phyloP scores from a whole-genome alignment of 2,888 invertebrate species.

The Charanyca ferruginea region DNA sequence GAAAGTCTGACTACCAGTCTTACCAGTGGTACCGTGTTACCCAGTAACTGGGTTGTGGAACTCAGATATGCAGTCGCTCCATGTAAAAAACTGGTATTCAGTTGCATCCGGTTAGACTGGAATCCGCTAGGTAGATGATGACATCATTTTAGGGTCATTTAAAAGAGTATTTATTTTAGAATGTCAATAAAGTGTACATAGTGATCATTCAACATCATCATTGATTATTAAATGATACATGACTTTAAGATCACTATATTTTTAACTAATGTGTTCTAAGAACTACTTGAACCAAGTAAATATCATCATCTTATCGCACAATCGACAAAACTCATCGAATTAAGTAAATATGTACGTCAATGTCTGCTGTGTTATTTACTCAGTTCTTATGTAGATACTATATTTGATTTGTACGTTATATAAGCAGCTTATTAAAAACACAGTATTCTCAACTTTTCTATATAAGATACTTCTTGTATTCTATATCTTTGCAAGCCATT shows the following conservation, averaged over 20 bases:
- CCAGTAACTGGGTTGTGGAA: too few species aligned
- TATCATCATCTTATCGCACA: constrained; percentile 15
- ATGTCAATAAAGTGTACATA: too few species aligned
- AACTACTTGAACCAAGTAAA: constrained; percentile 12
- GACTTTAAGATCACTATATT: too few species aligned
- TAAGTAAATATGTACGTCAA: constrained; percentile 27
- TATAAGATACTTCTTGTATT: constrained; percentile 3
- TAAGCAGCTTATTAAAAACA: constrained; percentile 12
- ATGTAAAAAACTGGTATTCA: too few species aligned
- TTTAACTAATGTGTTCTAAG: neutral
- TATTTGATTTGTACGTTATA: constrained; percentile 12
- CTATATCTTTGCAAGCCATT: constrained; percentile 32
- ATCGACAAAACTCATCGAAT: constrained; percentile 7
- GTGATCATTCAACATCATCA: too few species aligned
- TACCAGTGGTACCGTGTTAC: too few species aligned
- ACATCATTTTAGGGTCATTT: too few species aligned
- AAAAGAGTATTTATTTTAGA: too few species aligned
- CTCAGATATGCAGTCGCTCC: too few species aligned
- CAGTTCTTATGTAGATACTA: constrained; percentile 5
- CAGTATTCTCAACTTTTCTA: constrained; percentile 17
- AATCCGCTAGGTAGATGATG: too few species aligned
- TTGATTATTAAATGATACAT: constrained; percentile 6
- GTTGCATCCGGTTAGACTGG: too few species aligned
- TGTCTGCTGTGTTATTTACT: constrained; percentile 24
- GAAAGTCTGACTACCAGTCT: too few species aligned